Percentiles rank a stretch among this genome's conserved stretches.
phyloP scores from a whole-genome alignment of 2,888 invertebrate genomes.

The Tribolium freemani region DNA sequence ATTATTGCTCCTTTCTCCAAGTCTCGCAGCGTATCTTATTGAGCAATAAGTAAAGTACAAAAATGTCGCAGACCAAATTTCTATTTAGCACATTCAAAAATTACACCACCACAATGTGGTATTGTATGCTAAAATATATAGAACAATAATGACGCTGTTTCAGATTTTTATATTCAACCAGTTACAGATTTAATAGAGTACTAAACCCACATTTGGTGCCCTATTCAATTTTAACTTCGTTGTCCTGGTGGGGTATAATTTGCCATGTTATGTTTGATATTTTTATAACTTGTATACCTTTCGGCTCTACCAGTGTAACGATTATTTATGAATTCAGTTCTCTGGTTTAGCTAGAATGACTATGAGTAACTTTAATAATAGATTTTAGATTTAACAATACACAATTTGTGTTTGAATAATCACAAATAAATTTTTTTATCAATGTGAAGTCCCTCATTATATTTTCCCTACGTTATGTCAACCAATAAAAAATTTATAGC shows the following conservation, averaged over 20 bases:
- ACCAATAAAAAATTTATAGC: neutral
- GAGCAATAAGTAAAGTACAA: slow-evolving; percentile 34
- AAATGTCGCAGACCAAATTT: slow-evolving; percentile 18
- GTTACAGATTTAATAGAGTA: slow-evolving; percentile 6
- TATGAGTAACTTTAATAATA: slow-evolving; percentile 39
- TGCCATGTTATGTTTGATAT: slow-evolving; percentile 44
- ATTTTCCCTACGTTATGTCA: neutral
- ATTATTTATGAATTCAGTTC: slow-evolving; percentile 19
- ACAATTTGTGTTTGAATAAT: slow-evolving; percentile 52
- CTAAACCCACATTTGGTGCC: too few relatives aligned
- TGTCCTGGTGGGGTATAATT: slow-evolving; percentile 39
- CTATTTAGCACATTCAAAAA: neutral
- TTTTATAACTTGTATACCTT: slow-evolving; percentile 44
- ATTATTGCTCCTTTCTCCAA: slow-evolving; percentile 11
- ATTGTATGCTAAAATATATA: slow-evolving; percentile 9
- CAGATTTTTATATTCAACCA: slow-evolving; percentile 23
- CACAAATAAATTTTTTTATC: slow-evolving; percentile 52
- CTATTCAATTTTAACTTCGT: slow-evolving; percentile 26
- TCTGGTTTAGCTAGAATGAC: slow-evolving; percentile 39
- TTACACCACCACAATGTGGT: neutral
- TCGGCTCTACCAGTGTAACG: slow-evolving; percentile 43
- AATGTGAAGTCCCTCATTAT: neutral
- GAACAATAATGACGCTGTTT: slow-evolving; percentile 15
- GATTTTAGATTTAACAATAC: slow-evolving; percentile 48
- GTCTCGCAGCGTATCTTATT: neutral